Conservation (phyloP, 1,140 invertebrate species). For the Wiebesia pumilae region DNA sequence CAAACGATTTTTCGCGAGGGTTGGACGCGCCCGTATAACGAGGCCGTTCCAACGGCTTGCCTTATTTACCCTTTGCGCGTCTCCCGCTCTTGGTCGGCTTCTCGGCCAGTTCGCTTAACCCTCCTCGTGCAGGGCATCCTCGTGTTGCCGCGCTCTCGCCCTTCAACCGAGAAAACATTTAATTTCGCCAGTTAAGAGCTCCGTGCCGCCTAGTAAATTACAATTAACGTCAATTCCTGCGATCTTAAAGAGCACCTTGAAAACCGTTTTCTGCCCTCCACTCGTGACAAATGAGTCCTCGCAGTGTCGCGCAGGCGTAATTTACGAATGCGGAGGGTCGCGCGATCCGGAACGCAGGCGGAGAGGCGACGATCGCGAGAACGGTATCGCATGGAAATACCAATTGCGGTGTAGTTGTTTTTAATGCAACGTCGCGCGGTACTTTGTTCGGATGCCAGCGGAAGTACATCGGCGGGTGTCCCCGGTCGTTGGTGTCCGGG, state of each 20-base stretch:
- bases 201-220: background rate
- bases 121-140: background rate
- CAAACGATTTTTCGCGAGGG: conserved; percentile 32
- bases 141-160: too few relatives aligned
- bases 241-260: conserved; percentile 15
- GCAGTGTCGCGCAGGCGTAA: background rate
- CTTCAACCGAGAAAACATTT: conserved; percentile 13
- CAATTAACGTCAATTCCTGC: conserved; percentile 38
- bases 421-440: too few relatives aligned
- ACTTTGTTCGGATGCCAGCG: background rate
- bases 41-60: background rate
- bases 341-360: too few relatives aligned
- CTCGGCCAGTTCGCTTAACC: background rate
- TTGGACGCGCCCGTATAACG: background rate
- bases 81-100: too few relatives aligned
- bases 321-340: background rate
- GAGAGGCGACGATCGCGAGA: too few relatives aligned
- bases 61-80: too few relatives aligned
- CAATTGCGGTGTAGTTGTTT: too few relatives aligned
- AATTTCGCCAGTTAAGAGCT: conserved; percentile 6
- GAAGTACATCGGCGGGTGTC: conserved; percentile 4
- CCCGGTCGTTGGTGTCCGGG: background rate
- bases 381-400: too few relatives aligned
- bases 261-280: background rate
- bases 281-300: background rate